Conservation (phyloP, 2,797 vertebrate genomes). For the Thunnus albacares region DNA sequence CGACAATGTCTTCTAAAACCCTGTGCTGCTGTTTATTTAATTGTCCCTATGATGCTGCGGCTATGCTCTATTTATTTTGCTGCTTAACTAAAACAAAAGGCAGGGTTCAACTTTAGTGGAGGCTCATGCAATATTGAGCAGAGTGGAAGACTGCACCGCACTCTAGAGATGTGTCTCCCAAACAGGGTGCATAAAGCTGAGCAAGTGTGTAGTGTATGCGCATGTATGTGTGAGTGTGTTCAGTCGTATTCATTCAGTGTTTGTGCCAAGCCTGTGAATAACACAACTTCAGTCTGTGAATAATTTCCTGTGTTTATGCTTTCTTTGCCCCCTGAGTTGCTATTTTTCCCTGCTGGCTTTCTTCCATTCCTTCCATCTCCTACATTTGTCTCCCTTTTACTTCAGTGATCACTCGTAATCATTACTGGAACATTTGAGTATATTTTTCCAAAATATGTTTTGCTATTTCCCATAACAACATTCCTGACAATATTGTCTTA, state of each 20-base stretch:
- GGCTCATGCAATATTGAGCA: slow-evolving; percentile 87
- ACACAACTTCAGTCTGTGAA: slow-evolving; percentile 79
- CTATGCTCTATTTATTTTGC: slow-evolving; percentile 85
- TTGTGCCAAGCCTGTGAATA: slow-evolving; percentile 76
- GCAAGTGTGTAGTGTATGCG: slow-evolving; percentile 56
- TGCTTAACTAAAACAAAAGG: slow-evolving; percentile 85
- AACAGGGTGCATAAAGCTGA: slow-evolving; percentile 64
- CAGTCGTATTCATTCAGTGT: slow-evolving; percentile 68
- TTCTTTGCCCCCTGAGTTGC: slow-evolving; percentile 76
- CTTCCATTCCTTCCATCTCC: slow-evolving; percentile 66
- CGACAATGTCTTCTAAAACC: slow-evolving; percentile 75
- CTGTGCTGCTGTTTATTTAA: slow-evolving; percentile 84
- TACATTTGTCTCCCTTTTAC: slow-evolving; percentile 63
- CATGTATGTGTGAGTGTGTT: slow-evolving; percentile 51
- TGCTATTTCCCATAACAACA: slow-evolving; percentile 26
- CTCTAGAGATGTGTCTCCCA: slow-evolving; percentile 77
- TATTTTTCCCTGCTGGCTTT: slow-evolving; percentile 74
- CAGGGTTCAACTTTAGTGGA: slow-evolving; percentile 81
- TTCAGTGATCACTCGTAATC: slow-evolving; percentile 58
- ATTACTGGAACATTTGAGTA: slow-evolving; percentile 55
- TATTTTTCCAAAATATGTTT: slow-evolving; percentile 38
- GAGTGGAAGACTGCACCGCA: slow-evolving; percentile 76
- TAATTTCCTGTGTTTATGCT: slow-evolving; percentile 85
- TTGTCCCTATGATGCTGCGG: slow-evolving; percentile 84
- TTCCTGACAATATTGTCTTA: neutral